Evolutionary conservation across 2,888 invertebrate genomes (phyloP).

Genomic region (Myopa tessellatipennis): DNA sequence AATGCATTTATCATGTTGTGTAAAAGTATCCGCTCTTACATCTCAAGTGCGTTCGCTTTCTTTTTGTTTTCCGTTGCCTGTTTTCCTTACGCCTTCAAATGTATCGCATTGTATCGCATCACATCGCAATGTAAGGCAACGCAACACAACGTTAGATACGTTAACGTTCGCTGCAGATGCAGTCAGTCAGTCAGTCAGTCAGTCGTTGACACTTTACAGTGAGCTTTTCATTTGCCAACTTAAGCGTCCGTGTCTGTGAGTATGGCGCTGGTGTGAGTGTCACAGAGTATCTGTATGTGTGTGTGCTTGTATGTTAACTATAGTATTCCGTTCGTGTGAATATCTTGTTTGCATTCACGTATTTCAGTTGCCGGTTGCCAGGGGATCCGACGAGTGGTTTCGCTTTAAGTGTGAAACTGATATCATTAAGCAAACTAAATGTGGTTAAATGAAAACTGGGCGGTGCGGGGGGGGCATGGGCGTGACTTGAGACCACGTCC

Average conservation of each 20-base stretch:
- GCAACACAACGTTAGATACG: background rate
- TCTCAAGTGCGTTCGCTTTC: slow-evolving; percentile 1
- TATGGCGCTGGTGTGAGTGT: background rate
- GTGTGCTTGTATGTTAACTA: background rate
- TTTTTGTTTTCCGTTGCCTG: background rate
- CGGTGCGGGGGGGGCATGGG: background rate
- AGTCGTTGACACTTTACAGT: slow-evolving; percentile 12
- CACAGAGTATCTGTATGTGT: background rate
- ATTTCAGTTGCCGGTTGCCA: slow-evolving; percentile 5
- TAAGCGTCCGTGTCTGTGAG: background rate
- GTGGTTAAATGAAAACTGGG: background rate
- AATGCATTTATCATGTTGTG: slow-evolving; percentile 28
- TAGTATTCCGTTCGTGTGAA: background rate
- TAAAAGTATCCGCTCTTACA: slow-evolving; percentile 9
- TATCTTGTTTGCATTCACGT: slow-evolving; percentile 15
- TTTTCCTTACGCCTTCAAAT: no score
- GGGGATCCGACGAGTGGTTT: slow-evolving; percentile 20
- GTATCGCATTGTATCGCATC: background rate
- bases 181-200: background rate
- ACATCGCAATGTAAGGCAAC: background rate
- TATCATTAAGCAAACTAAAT: slow-evolving; percentile 18
- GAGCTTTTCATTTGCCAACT: slow-evolving; percentile 22
- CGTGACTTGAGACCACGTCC: background rate
- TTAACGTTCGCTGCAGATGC: background rate
- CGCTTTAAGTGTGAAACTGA: slow-evolving; percentile 24